Evolutionary conservation across 2,113 vertebrate genomes (phyloP).

Genomic region (Riparia riparia): DNA sequence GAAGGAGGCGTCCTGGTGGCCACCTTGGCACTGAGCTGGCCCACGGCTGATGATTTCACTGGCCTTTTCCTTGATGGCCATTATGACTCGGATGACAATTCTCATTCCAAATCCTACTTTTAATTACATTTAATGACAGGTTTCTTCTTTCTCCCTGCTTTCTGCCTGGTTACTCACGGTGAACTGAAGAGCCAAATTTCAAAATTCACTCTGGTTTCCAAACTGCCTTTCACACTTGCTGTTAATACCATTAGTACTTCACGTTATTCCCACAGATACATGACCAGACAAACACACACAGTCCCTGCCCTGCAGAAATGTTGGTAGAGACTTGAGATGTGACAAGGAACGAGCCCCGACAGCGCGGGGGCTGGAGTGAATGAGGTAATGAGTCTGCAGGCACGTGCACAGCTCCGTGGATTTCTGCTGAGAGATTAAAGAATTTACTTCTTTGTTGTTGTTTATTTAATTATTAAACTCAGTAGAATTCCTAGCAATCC

Average conservation of each 20-base stretch:
- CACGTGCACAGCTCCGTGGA: neutral
- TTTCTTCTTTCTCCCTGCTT: neutral
- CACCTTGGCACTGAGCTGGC: fast-evolving
- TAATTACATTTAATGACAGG: neutral
- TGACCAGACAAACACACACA: constrained; percentile 20
- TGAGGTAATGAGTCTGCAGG: constrained; percentile 1
- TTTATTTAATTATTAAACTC: constrained; percentile 48
- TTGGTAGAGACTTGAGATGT: neutral
- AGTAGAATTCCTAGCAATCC: neutral
- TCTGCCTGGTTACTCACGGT: neutral
- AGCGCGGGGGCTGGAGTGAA: neutral
- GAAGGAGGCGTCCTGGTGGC: neutral
- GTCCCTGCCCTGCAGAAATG: constrained; percentile 32
- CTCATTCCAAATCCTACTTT: neutral
- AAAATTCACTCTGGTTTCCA: neutral
- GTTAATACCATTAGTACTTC: neutral
- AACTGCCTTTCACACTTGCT: neutral
- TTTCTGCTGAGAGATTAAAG: constrained; percentile 19
- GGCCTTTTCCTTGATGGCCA: neutral
- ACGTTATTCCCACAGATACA: constrained; percentile 22
- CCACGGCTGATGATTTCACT: neutral
- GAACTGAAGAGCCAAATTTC: neutral
- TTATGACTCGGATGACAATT: neutral
- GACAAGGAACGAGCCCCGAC: constrained; percentile 43
- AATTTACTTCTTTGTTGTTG: neutral